Evolutionary conservation across 2,113 vertebrate species (phyloP), one percentile per base, ranked within the genome.

Genomic region (Oenanthe oenanthe): DNA sequence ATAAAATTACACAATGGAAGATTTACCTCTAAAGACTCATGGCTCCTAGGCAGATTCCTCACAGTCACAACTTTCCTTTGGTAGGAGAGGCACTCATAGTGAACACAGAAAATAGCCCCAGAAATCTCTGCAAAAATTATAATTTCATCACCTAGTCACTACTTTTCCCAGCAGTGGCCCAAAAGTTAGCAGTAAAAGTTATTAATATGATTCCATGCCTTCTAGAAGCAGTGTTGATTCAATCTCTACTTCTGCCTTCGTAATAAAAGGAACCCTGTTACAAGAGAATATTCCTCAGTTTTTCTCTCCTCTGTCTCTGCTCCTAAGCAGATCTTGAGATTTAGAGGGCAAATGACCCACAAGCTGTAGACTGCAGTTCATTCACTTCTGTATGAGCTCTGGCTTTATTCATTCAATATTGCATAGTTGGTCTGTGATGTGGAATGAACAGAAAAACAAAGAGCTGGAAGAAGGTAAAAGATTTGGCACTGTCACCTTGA

Each of bases 361-460:
- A 82, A 71, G 50, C 78, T 78, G 34, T 76, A 83, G 77, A 81
- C 32, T 79, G 29, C 45, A 73, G n/a, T 26, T 85, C 68, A 74
- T 80, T 80, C 51, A 74, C 31, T 78, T 70, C 31, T 81, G 1
- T 42, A 53, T 78, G 43, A 85, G 61, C n/a, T 90, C 74, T 72
- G 77, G 45, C 47, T 24, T 77, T 73, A 68, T 12, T 28, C 65
- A 26, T 74, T 95, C 63, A 86, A 31, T 29, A 78, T 43, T 53
- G 57, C 45, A 29, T 72, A 81, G 42, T 36, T 91, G 84, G 12
- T 73, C 78, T 85, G 47, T 1, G 72, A 66, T 61, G 66, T 91
- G 68, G 75, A 95, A 85, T 61, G 53, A 86, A 84, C 31, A 92
- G 77, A 75, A 95, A 60, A 84, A 86, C 73, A 93, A 93, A 75